Evolutionary conservation across 2,797 vertebrate species (phyloP).

Genomic region (Acanthurus leucopareius): DNA sequence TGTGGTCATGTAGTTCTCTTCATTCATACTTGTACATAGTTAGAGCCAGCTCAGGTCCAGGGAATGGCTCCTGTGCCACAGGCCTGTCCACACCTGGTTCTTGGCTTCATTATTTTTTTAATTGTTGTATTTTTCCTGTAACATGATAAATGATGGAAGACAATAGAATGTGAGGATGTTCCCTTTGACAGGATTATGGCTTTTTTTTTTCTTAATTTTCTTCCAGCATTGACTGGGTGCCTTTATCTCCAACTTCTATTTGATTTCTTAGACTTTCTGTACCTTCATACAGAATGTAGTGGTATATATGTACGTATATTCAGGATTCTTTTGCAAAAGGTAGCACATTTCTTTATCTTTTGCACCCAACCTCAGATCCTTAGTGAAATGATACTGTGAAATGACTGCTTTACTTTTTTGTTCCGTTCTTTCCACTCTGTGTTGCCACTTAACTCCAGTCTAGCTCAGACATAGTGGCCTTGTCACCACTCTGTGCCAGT

Average conservation of each 20-base stretch:
- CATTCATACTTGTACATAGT: conserved; percentile 74
- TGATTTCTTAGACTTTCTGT: conserved; percentile 29
- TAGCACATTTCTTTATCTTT: conserved; percentile 30
- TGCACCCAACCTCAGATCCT: conserved; percentile 42
- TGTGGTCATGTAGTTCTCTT: conserved; percentile 43
- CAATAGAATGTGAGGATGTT: conserved; percentile 65
- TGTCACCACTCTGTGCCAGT: conserved; percentile 87
- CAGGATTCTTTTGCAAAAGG: conserved; percentile 28
- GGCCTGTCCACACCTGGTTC: conserved; percentile 62
- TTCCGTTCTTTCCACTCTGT: conserved; percentile 47
- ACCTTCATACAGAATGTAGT: conserved; percentile 47
- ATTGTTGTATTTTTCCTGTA: conserved; percentile 54
- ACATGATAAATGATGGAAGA: conserved; percentile 61
- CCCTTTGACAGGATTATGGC: conserved; percentile 48
- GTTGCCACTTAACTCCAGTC: conserved; percentile 63
- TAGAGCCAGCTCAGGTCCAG: conserved; percentile 69
- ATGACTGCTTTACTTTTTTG: conserved; percentile 51
- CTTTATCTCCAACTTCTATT: conserved; percentile 55
- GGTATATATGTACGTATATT: conserved; percentile 37
- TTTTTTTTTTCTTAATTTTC: conserved; percentile 44
- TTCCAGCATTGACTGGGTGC: conserved; percentile 58
- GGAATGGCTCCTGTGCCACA: conserved; percentile 44
- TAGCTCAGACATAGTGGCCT: conserved; percentile 84
- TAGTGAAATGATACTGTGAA: conserved; percentile 72
- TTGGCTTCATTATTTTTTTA: conserved; percentile 76